Evolutionary conservation across 2,797 vertebrate genomes (phyloP).

Genomic region (Sebastolobus altivelis): DNA sequence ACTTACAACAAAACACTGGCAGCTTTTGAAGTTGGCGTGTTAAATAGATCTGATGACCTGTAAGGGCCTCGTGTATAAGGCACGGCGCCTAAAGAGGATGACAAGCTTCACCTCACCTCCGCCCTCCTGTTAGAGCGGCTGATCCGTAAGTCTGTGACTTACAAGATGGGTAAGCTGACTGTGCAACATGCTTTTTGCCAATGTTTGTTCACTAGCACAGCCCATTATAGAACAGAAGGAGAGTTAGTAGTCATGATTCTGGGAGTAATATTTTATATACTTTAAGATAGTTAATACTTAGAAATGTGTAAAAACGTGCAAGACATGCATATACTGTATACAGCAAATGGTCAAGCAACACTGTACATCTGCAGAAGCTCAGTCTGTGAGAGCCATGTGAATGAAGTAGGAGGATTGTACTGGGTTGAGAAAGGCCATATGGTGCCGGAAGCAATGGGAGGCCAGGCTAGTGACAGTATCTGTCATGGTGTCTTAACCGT

Average conservation of each 20-base stretch:
- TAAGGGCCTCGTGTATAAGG: constrained; percentile 33
- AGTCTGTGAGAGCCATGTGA: constrained; percentile 37
- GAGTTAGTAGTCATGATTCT: background rate
- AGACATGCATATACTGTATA: background rate
- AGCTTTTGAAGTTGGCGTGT: constrained; percentile 16
- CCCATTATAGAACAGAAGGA: background rate
- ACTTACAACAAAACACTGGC: background rate
- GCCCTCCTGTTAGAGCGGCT: constrained; percentile 42
- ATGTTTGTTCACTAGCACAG: constrained; percentile 28
- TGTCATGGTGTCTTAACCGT: constrained; percentile 49
- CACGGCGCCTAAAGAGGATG: constrained; percentile 71
- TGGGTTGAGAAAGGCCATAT: constrained; percentile 58
- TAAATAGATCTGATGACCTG: constrained; percentile 46
- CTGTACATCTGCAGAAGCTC: constrained; percentile 4
- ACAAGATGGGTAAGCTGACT: constrained; percentile 36
- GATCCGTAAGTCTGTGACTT: constrained; percentile 66
- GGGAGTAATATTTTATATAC: background rate
- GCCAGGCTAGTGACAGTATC: constrained; percentile 53
- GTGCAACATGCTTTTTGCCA: constrained; percentile 23
- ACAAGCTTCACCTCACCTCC: constrained; percentile 63
- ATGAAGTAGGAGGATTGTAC: constrained; percentile 36
- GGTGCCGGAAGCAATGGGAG: constrained; percentile 54
- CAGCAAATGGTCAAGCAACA: background rate
- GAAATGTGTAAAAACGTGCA: background rate
- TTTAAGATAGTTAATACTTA: background rate